Evolutionary conservation across 2,888 invertebrate species (phyloP).

Genomic region (Pseudoips prasinana): DNA sequence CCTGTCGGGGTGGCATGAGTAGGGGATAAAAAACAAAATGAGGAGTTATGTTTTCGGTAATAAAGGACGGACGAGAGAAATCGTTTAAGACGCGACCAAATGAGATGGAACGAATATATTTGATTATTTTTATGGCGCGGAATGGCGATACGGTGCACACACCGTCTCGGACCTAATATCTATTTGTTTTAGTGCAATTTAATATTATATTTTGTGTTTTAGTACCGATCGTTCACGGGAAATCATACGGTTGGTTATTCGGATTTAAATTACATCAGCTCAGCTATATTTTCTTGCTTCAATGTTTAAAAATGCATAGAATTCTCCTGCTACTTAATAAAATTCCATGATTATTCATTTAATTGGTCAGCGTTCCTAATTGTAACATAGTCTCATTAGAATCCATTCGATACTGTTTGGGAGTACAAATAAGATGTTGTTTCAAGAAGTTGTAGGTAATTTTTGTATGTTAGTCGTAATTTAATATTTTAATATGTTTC

Average conservation of each 20-base stretch:
- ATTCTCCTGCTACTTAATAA: too few species aligned
- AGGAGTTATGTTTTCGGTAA: constrained; percentile 82
- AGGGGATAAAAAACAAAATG: constrained; percentile 82
- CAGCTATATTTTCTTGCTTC: too few species aligned
- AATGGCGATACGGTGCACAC: constrained; percentile 72
- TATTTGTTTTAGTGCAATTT: constrained; percentile 75
- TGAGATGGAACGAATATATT: constrained; percentile 82
- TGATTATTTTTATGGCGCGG: constrained; percentile 80
- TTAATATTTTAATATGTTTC: too few species aligned
- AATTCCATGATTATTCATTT: constrained; percentile 6
- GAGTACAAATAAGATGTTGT: constrained; percentile 21
- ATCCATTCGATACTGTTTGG: constrained; percentile 24
- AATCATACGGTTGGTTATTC: constrained; percentile 13
- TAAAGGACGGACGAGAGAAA: constrained; percentile 81
- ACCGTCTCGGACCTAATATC: constrained; percentile 63
- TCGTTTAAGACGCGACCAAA: constrained; percentile 81
- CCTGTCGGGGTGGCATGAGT: constrained; percentile 63
- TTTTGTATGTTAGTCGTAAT: too few species aligned
- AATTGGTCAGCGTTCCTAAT: constrained; percentile 25
- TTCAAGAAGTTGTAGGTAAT: constrained; percentile 1
- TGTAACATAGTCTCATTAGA: constrained; percentile 26
- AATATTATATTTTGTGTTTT: constrained; percentile 61
- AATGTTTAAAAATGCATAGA: too few species aligned
- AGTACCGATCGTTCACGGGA: constrained; percentile 37
- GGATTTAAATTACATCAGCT: too few species aligned